Evolutionary conservation across 2,797 vertebrate species (phyloP).

Genomic region (Esox masquinongy): DNA sequence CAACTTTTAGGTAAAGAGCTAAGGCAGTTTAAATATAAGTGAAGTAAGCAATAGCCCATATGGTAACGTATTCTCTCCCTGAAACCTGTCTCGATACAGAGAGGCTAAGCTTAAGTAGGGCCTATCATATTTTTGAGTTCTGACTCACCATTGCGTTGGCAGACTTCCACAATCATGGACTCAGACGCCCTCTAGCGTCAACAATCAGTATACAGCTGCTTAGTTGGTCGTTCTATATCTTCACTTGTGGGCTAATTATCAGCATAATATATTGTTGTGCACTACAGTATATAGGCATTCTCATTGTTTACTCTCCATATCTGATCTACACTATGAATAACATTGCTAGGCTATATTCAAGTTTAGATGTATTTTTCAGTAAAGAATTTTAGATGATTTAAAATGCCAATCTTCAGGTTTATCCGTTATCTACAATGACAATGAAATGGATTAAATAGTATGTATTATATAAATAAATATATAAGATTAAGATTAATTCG

Average conservation of each 20-base stretch:
- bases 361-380: background rate
- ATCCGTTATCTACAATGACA: background rate
- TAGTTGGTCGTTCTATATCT: background rate
- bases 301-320: background rate
- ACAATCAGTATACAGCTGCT: background rate
- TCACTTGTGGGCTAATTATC: background rate
- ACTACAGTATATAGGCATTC: background rate
- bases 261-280: background rate
- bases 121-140: background rate
- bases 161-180: conserved; percentile 29
- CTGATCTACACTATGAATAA: background rate
- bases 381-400: background rate
- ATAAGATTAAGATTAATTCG: background rate
- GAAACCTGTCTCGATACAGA: background rate
- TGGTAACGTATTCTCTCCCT: background rate
- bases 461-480: background rate
- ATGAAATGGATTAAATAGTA: background rate
- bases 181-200: conserved; percentile 48
- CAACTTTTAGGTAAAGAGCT: background rate
- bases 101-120: background rate
- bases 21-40: background rate
- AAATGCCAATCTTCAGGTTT: background rate
- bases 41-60: background rate
- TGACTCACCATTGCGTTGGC: background rate
- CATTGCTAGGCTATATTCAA: background rate